Percentiles rank a stretch among this genome's conserved stretches.
phyloP scores from a whole-genome alignment of 2,797 vertebrate species.

The Pteronotus mesoamericanus region DNA sequence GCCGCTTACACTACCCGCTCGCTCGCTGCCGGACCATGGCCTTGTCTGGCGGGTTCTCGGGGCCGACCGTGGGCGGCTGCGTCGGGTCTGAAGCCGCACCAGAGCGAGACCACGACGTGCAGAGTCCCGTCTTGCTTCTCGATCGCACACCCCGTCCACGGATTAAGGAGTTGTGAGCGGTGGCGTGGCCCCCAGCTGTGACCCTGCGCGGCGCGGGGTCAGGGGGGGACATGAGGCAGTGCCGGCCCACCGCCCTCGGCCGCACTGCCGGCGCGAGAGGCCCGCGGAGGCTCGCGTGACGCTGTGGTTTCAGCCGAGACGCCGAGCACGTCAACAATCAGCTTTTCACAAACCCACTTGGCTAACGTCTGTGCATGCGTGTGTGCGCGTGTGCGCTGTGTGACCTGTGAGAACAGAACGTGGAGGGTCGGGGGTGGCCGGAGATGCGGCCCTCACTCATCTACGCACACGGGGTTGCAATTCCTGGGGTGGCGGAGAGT shows the following conservation, averaged over 20 bases:
- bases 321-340: conserved; percentile 35
- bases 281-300: conserved; percentile 60
- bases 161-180: conserved; percentile 65
- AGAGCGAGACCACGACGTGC: conserved; percentile 44
- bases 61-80: background rate
- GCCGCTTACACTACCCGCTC: accelerated
- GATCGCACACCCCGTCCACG: conserved; percentile 35
- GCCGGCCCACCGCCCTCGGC: conserved; percentile 71
- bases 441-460: background rate
- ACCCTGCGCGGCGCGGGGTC: conserved; percentile 66
- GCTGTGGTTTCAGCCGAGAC: conserved; percentile 63
- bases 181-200: conserved; percentile 57
- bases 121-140: conserved; percentile 63
- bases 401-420: background rate
- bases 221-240: conserved; percentile 61
- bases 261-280: background rate
- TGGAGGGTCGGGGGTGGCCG: background rate
- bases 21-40: background rate
- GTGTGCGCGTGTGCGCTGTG: background rate
- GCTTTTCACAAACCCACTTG: background rate
- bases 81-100: conserved; percentile 43
- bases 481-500: background rate
- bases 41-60: background rate
- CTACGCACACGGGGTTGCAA: background rate
- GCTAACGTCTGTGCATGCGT: background rate